phyloP scores from a whole-genome alignment of 1,140 invertebrate species.

The Papilio helenus region DNA sequence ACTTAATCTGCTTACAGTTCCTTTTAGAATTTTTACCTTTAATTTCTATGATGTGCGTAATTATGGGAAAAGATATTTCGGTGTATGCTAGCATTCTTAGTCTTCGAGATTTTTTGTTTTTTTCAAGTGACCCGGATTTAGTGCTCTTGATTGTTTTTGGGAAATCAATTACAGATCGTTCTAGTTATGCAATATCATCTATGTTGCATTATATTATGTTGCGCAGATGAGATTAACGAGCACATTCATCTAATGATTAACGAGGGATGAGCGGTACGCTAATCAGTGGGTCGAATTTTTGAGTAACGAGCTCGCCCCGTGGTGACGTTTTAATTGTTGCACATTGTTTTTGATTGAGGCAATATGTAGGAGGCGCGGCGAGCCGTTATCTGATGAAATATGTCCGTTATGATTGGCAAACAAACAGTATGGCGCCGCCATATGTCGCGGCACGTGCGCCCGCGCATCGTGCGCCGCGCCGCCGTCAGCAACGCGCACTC shows the following conservation, averaged over 20 bases:
- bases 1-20: too few species aligned
- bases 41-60: too few species aligned
- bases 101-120: too few species aligned
- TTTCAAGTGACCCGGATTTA: too few species aligned
- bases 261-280: constrained; percentile 1
- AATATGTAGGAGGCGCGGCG: constrained; percentile 70
- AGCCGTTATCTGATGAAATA: constrained; percentile 82
- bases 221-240: neutral
- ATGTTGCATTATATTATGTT: neutral
- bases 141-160: too few species aligned
- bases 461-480: constrained; percentile 61
- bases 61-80: too few species aligned
- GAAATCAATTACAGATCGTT: neutral
- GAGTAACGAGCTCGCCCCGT: constrained; percentile 45
- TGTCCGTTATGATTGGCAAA: constrained; percentile 83
- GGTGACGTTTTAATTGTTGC: constrained; percentile 73
- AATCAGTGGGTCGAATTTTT: constrained; percentile 58
- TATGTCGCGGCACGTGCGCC: constrained; percentile 81
- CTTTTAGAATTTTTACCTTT: too few species aligned
- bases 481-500: constrained; percentile 66
- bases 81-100: too few species aligned
- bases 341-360: constrained; percentile 78
- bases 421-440: constrained; percentile 81
- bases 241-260: neutral
- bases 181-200: neutral